Evolutionary conservation across 2,888 invertebrate species (phyloP).

Genomic region (Tridacna gigas): DNA sequence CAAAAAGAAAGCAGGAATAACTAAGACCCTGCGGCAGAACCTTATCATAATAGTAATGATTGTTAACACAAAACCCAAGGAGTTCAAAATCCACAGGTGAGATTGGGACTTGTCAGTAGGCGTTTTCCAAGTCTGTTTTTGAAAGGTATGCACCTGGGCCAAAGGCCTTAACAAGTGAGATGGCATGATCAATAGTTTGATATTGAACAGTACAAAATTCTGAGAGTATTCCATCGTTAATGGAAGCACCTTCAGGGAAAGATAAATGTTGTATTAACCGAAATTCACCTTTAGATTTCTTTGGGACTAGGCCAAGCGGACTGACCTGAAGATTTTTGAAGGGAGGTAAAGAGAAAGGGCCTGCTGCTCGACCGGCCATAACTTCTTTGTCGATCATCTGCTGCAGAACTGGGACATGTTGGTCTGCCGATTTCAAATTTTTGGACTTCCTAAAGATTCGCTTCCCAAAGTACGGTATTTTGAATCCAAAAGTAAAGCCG

Average conservation of each 20-base stretch:
- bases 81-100: constrained; percentile 48
- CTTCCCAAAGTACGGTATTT: constrained; percentile 34
- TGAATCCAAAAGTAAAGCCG: constrained; percentile 42
- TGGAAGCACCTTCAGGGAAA: constrained; percentile 32
- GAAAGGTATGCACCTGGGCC: constrained; percentile 30
- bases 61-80: constrained; percentile 37
- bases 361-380: not conserved
- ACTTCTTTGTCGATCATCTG: not conserved
- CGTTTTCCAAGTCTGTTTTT: constrained; percentile 50
- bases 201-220: constrained; percentile 28
- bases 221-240: constrained; percentile 50
- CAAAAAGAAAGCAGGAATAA: constrained; percentile 52
- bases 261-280: constrained; percentile 57
- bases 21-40: constrained; percentile 42
- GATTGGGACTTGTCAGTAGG: constrained; percentile 48
- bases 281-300: constrained; percentile 39
- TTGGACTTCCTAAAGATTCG: not conserved
- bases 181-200: constrained; percentile 46
- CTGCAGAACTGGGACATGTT: not conserved
- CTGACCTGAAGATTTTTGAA: constrained; percentile 7
- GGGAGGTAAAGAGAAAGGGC: not conserved
- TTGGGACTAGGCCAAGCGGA: constrained; percentile 40
- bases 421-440: not conserved
- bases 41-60: constrained; percentile 44
- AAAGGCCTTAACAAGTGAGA: not conserved